These are phyloP conservation scores for Syngnathoides biaculeatus DNA, from an alignment of 2,113 vertebrate genomes.

Conservation along the genomic window DNA sequence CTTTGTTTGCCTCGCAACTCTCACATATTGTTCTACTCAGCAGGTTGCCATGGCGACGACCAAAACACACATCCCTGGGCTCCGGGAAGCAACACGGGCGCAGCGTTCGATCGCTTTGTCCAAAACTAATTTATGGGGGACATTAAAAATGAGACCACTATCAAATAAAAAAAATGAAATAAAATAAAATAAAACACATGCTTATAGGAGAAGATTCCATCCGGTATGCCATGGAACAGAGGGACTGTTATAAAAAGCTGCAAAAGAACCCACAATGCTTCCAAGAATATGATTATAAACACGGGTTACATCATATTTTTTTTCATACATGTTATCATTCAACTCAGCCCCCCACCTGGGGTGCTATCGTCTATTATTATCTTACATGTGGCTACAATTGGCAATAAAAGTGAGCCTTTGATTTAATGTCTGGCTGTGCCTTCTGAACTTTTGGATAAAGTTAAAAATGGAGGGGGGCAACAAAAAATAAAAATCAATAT, in stretches of 20 bases:
- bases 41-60: slow-evolving; percentile 20
- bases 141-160: not conserved
- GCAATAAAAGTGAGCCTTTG: too few relatives aligned
- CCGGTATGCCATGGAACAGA: not conserved
- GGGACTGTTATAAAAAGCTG: not conserved
- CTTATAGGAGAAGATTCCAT: not conserved
- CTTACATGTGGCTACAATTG: too few relatives aligned
- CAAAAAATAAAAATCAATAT: too few relatives aligned
- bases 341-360: too few relatives aligned
- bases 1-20: not conserved
- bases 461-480: too few relatives aligned
- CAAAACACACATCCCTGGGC: slow-evolving; percentile 14
- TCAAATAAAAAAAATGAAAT: too few relatives aligned
- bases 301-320: not conserved
- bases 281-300: not conserved
- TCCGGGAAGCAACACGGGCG: slow-evolving; percentile 7
- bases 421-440: too few relatives aligned
- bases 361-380: too few relatives aligned
- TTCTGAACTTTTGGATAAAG: too few relatives aligned
- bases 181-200: slow-evolving; percentile 11
- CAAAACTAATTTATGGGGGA: not conserved
- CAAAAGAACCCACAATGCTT: not conserved
- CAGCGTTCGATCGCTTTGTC: not conserved
- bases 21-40: slow-evolving; percentile 30
- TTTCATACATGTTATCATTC: not conserved